Percentiles rank a stretch among this genome's conserved stretches.
These are phyloP conservation scores for Phoxinus phoxinus DNA, from an alignment of 2,113 vertebrate species.

Conservation along the genomic window DNA sequence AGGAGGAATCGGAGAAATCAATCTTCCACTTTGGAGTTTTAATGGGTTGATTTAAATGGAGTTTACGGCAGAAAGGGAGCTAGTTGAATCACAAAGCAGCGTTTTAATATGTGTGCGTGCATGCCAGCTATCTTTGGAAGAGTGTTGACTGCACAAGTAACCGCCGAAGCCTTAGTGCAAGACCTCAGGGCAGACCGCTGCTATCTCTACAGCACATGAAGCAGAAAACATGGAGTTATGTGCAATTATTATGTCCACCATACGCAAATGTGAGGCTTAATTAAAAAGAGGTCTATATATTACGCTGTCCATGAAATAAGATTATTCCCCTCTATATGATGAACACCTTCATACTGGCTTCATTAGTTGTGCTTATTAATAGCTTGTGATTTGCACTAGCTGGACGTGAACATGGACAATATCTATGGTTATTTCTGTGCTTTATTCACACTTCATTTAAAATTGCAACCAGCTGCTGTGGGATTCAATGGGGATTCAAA, in stretches of 20 bases:
- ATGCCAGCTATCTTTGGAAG: slow-evolving; percentile 13
- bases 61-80: slow-evolving; percentile 29
- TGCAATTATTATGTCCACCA: slow-evolving; percentile 42
- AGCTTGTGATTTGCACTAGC: neutral
- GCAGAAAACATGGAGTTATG: slow-evolving; percentile 47
- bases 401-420: slow-evolving; percentile 4
- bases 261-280: slow-evolving; percentile 49
- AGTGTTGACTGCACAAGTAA: slow-evolving; percentile 16
- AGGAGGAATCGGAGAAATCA: slow-evolving; percentile 45
- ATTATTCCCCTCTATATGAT: slow-evolving; percentile 26
- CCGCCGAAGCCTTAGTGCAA: slow-evolving; percentile 5
- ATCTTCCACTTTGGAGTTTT: slow-evolving; percentile 53
- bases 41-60: slow-evolving; percentile 55
- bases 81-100: slow-evolving; percentile 32
- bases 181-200: neutral
- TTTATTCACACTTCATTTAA: neutral
- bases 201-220: slow-evolving; percentile 30
- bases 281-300: slow-evolving; percentile 50
- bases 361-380: slow-evolving; percentile 45
- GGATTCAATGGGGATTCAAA: no score
- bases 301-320: slow-evolving; percentile 23
- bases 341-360: slow-evolving; percentile 20
- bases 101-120: neutral
- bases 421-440: neutral
- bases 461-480: neutral